Evolutionary conservation across 2,113 vertebrate species (phyloP), one percentile per base, ranked within the genome.

Genomic region (Gallinago jamesoni): DNA sequence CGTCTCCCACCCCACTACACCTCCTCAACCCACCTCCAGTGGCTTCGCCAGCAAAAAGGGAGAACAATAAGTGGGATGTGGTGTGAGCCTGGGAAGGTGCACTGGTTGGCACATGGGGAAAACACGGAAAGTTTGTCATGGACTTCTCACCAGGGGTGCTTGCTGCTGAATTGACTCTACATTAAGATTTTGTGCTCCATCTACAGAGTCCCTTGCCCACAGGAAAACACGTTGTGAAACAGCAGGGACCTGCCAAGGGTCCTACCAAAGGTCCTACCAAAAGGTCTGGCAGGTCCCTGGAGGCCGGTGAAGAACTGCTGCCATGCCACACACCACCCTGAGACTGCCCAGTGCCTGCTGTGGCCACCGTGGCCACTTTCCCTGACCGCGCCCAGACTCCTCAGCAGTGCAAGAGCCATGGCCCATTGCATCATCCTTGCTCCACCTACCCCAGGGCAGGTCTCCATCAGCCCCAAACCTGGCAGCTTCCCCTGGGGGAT

Each of bases 301-400:
- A 59, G 41, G 64, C 31, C 0, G 0, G 8, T 7, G 45, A 55
- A 12, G 50, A 87, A 64, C 9, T 47, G 41, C 75, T 84, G 75
- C 64, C 12, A 1, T 10, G 22, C 33, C 6, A 0, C 23, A 9
- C n/a, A 30, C 10, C 2, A 0, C 21, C 52, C 39, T 2, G 1
- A 53, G 41, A 31, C 4, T 0, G 0, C 14, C 30, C 60, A 30
- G 68, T 0, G 0, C 24, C 24, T 4, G 39, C 48, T 23, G 48
- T 1, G 3, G 70, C 14, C 64, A 55, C 68, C n/a, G 4, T 0
- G 2, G 90, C 28, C 43, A 9, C 66, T 90, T 83, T 90, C 80
- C 76, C 75, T 75, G 73, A 55, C 66, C 2, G 0, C 1, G 0
- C 0, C 57, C 33, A 0, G 1, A 50, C 62, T 90, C 50, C 56